Evolutionary conservation across 1,140 invertebrate species (phyloP).

Genomic region (Phthorimaea operculella): DNA sequence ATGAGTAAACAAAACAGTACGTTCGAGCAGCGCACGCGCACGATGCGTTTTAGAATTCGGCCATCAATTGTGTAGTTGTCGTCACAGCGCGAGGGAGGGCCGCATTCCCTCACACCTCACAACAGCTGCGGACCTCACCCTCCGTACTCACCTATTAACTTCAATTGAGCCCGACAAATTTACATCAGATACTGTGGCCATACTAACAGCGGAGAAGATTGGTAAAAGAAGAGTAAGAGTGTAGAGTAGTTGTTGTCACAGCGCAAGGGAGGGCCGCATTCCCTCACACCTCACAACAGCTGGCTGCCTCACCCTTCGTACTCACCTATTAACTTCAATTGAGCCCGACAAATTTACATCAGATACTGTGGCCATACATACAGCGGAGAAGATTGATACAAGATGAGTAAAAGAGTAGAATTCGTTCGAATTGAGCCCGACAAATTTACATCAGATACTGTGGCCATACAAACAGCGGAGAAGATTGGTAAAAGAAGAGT

Average conservation of each 20-base stretch:
- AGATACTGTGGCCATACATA: slow-evolving; percentile 30
- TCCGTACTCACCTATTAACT: slow-evolving; percentile 62
- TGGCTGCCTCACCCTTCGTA: slow-evolving; percentile 57
- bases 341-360: slow-evolving; percentile 66
- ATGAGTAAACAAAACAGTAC: no score
- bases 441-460: slow-evolving; percentile 62
- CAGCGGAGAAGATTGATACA: no score
- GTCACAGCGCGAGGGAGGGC: slow-evolving; percentile 29
- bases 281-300: slow-evolving; percentile 66
- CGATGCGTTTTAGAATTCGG: slow-evolving; percentile 37
- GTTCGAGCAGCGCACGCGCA: not conserved
- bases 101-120: slow-evolving; percentile 64
- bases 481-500: no score
- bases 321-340: slow-evolving; percentile 66
- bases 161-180: slow-evolving; percentile 66
- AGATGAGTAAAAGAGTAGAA: no score
- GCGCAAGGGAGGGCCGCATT: slow-evolving; percentile 55
- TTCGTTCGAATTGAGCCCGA: no score
- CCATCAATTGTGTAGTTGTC: slow-evolving; percentile 46
- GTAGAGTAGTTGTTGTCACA: slow-evolving; percentile 37
- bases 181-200: slow-evolving; percentile 54
- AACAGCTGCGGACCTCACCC: slow-evolving; percentile 62
- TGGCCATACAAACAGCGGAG: slow-evolving; percentile 30
- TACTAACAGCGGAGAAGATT: slow-evolving; percentile 23
- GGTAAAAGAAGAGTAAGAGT: no score